Base-by-base conservation (phyloP, 2,113 vertebrate genomes). In the Gopherus evgoodei region DNA sequence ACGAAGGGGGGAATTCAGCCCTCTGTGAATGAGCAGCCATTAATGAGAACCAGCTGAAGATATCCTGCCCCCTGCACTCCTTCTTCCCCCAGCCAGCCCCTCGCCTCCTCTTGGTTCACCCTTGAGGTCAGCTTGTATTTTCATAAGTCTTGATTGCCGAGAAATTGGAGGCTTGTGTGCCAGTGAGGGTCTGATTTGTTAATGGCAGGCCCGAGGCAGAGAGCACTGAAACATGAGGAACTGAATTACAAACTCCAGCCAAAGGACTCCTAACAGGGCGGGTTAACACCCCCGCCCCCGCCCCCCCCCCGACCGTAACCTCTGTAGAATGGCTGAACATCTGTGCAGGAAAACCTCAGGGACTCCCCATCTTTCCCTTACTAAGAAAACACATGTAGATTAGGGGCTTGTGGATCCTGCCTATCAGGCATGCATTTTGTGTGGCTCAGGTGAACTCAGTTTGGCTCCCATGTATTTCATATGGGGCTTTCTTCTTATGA, bases 41-140 rank as follows among this genome's bases (percentile, higher is more conserved):
- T 96, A 97, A 97, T 95, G 94, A 97, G 94, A 97, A 97, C 94
- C 96, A 97, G 96, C 94, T 44, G 19, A 83, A 86, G 78, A 72
- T 81, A 62, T 56, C 12, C 91, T 88, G 75, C 50, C 54, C 86
- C 75, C n/a, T 38, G 50, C 31, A 19, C 6, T 0, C 87, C 27
- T 0, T 69, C 27, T 0, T 56, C 0, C 0, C 13, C 8, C 2
- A 83, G 5, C 19, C 25, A 38, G 78, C 75, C 62, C 29, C 19
- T 86, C 86, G 19, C 35, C 65, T 38, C n/a, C 65, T 50, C 38
- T 65, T 57, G 10, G 47, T 52, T 94, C 95, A 90, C 96, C 96
- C 93, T 86, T 1, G 0, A 87, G 97, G 96, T 97, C 97, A 96
- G 89, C 25, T 81, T 91, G 57, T 96, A n/a, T 97, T 98, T 97